phyloP scores from a whole-genome alignment of 1,140 invertebrate species.

The Choristoneura fumiferana region DNA sequence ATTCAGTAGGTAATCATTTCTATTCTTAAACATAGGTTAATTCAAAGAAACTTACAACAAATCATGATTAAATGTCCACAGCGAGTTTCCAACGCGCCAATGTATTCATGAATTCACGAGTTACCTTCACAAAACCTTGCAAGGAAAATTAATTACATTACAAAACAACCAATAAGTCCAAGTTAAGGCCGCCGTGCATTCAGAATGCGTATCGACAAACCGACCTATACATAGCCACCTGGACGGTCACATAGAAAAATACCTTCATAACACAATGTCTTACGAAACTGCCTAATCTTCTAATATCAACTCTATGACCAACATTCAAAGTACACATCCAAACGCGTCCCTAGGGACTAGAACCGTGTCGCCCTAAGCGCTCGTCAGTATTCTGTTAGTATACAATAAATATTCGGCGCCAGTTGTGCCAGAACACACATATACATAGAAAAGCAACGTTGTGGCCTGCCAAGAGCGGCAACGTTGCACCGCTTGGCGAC shows the following conservation, averaged over 20 bases:
- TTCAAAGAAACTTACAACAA: too few relatives aligned
- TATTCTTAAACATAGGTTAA: too few relatives aligned
- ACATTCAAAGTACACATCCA: slow-evolving; percentile 44
- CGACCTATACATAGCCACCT: slow-evolving; percentile 76
- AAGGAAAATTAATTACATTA: slow-evolving; percentile 51
- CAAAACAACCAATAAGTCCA: slow-evolving; percentile 44
- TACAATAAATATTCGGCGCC: slow-evolving; percentile 78
- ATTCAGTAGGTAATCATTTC: too few relatives aligned
- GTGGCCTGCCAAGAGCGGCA: slow-evolving; percentile 62
- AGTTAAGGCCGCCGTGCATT: slow-evolving; percentile 55
- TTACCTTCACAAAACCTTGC: slow-evolving; percentile 50
- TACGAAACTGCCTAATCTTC: slow-evolving; percentile 24
- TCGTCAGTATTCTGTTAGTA: slow-evolving; percentile 74
- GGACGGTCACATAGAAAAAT: slow-evolving; percentile 75
- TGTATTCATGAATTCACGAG: slow-evolving; percentile 32
- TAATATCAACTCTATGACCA: slow-evolving; percentile 45
- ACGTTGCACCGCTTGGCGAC: slow-evolving; percentile 56
- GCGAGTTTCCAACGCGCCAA: too few relatives aligned
- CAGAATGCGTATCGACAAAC: slow-evolving; percentile 56
- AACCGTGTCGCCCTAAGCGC: slow-evolving; percentile 66
- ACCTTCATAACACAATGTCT: slow-evolving; percentile 43
- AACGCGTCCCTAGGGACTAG: slow-evolving; percentile 35
- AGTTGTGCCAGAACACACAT: slow-evolving; percentile 73
- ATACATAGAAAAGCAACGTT: slow-evolving; percentile 66
- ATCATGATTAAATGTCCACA: too few relatives aligned